Evolutionary conservation across 2,113 vertebrate genomes (phyloP), one percentile per base, ranked within the genome.

Genomic region (Tachycineta bicolor): DNA sequence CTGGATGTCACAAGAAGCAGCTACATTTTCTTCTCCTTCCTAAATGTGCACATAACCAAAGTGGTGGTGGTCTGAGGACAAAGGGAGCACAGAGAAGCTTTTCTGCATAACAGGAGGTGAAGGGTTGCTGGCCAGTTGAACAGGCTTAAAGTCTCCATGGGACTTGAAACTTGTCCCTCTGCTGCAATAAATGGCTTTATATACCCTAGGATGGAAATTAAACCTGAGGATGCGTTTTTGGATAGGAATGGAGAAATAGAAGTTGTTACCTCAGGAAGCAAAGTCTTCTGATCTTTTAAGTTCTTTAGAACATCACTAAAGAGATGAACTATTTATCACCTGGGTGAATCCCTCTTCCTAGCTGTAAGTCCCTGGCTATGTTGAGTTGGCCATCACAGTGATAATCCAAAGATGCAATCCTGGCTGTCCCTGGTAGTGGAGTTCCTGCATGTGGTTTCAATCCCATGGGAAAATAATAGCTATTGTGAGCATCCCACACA

Each of bases 351-450:
- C 15, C 22, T 55, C 23, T 53, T 50, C 29, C 17, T 39, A 33
- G 18, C 49, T 68, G 1, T 24, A 63, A 77, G 29, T 58, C 12
- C 12, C 41, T 64, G 14, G 5, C 12, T 53, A 18, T 10, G 13
- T 20, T 81, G 34, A 81, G 24, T 2, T 81, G 24, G 14, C n/a
- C 2, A 1, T 44, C 1, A 1, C 0, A 1, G 53, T 33, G 18
- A 43, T 63, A 70, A 76, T 29, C 16, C 85, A 21, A 26, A 83
- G n/a, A 18, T 79, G 9, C 46, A 52, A 7, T 56, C 43, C 43
- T 81, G 52, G 20, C 33, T 37, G 14, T 6, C 12, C 7, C 7
- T 25, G 47, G 26, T 1, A 2, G 7, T 19, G 23, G 14, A 34
- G 13, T 28, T 69, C 16, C 19, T 86, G 9, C 0, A 1, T 31